These are phyloP conservation scores for Poeciliopsis turneri DNA, from an alignment of 2,797 vertebrate genomes.

Conservation along the genomic window DNA sequence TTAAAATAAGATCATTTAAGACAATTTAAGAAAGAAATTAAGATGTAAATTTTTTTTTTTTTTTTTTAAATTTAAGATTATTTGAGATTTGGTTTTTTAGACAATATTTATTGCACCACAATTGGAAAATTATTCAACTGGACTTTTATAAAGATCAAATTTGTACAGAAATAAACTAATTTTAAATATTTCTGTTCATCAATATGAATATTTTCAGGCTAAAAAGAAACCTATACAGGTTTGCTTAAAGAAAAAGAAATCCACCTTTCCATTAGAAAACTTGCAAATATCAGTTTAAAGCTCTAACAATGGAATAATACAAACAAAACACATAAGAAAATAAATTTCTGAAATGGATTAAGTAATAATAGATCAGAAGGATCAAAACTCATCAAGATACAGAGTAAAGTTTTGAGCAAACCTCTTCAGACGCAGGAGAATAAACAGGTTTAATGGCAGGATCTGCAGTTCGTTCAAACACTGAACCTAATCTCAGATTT, in stretches of 20 bases:
- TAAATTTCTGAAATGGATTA: background rate
- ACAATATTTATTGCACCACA: no score
- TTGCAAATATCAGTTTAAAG: no score
- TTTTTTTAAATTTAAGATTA: no score
- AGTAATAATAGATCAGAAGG: background rate
- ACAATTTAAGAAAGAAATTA: no score
- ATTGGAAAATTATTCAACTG: background rate
- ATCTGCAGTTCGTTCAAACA: conserved; percentile 16
- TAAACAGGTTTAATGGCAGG: conserved; percentile 25
- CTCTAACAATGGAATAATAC: background rate
- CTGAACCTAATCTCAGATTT: conserved; percentile 5
- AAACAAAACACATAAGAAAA: background rate
- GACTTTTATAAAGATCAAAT: background rate
- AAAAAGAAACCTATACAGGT: background rate
- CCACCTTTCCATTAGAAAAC: background rate
- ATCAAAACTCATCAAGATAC: no score
- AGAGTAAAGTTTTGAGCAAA: background rate
- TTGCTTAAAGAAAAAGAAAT: background rate
- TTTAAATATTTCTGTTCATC: background rate
- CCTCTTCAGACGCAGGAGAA: conserved; percentile 5
- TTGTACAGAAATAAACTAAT: background rate
- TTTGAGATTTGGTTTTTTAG: background rate
- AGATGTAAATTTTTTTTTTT: no score
- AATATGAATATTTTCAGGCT: background rate
- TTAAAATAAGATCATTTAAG: background rate